Conservation (phyloP, 2,113 vertebrate genomes). For the Calyptomena viridis region DNA sequence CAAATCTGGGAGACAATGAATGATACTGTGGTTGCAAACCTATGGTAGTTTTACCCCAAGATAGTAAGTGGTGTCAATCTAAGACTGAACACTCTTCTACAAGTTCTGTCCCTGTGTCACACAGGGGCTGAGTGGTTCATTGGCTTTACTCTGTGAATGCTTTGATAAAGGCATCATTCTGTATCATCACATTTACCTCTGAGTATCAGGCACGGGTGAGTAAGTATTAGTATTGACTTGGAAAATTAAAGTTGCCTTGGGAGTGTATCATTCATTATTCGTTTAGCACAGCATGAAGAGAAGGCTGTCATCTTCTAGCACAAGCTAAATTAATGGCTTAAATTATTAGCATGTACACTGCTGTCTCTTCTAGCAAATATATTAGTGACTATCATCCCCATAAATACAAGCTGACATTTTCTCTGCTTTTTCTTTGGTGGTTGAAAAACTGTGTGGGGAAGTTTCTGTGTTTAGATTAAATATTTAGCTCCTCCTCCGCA, state of each 20-base stretch:
- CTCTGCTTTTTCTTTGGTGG: not conserved
- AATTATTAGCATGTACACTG: conserved; percentile 45
- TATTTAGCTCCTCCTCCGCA: not conserved
- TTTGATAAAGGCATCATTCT: not conserved
- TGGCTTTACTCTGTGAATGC: not conserved
- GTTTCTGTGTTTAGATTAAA: not conserved
- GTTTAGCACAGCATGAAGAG: conserved; percentile 28
- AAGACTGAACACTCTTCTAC: not conserved
- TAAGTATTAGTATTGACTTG: conserved; percentile 47
- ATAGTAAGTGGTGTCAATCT: accelerated
- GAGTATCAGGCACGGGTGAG: not conserved
- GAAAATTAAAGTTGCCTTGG: conserved; percentile 51
- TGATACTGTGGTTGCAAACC: accelerated
- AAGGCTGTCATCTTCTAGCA: conserved; percentile 41
- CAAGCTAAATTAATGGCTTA: conserved; percentile 58
- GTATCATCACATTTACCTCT: not conserved
- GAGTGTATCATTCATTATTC: conserved; percentile 46
- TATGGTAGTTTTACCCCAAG: not conserved
- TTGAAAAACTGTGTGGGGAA: not conserved
- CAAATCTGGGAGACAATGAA: not conserved
- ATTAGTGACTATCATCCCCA: conserved; percentile 12
- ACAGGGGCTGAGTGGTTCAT: not conserved
- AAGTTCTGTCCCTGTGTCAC: not conserved
- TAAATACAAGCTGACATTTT: conserved; percentile 25
- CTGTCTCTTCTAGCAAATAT: conserved; percentile 28